Evolutionary conservation across 2,113 vertebrate genomes (phyloP), one percentile per base, ranked within the genome.

Genomic region (Vulpes vulpes): DNA sequence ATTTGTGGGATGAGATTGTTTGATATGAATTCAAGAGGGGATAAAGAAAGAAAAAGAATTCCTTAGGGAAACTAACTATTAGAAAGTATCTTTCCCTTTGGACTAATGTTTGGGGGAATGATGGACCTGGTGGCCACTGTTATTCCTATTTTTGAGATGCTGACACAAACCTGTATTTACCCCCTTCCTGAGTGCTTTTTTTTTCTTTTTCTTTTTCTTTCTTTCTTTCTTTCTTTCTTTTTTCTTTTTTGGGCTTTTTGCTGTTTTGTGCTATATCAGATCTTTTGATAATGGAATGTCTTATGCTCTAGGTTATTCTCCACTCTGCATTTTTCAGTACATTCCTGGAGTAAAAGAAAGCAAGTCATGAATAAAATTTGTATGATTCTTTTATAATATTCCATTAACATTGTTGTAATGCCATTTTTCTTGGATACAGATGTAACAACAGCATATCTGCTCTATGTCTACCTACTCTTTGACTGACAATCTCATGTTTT

Each of bases 401-500:
- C 49, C 22, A 59, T 89, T 38, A 93, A 10, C 38, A 65, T 91
- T 96, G 3, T 51, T 59, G 9, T 62, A 82, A 51, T 74, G 43
- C n/a, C 32, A n/a, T 88, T 93, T 86, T 94, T 74, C 62, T 89
- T 95, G 22, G 43, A 60, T 88, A 74, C 22, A 76, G 59, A 82
- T 27, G 20, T 64, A 95, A 32, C 30, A 96, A 49, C 59, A 71
- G 16, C 71, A 74, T 94, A 80, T 25, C n/a, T 86, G 57, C 22
- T 92, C 76, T 86, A 59, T 89, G 49, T 79, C 55, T 95, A 86
- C 20, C 11, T 95, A n/a, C 7, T n/a, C 88, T 85, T 89, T 95
- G 38, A 93, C 20, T 73, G 32, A 81, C 11, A 71, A n/a, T 51
- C 16, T 49, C 17, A 57, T 9, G 51, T 30, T 71, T 91, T 95